Conservation (phyloP, 1,140 invertebrate species). For the Lepeophtheirus salmonis region DNA sequence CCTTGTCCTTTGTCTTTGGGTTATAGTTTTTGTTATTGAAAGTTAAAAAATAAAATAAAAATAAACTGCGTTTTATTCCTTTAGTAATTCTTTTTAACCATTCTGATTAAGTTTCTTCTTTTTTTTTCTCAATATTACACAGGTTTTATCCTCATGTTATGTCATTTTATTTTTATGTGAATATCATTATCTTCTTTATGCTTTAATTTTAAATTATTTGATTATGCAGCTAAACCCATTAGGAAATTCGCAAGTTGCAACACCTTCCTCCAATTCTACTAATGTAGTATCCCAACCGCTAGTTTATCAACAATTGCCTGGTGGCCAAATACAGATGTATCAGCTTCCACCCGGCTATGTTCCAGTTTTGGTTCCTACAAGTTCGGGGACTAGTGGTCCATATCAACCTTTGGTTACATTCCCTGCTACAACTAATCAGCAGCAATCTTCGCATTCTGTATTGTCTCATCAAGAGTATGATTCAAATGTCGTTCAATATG, state of each 20-base stretch:
- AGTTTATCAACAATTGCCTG: slow-evolving; percentile 5
- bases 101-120: too few species aligned
- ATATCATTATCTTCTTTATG: neutral
- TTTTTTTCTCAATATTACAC: too few species aligned
- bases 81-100: slow-evolving; percentile 1
- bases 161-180: neutral
- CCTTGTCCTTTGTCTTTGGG: neutral
- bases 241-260: neutral
- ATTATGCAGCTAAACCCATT: neutral
- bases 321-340: slow-evolving; percentile 4
- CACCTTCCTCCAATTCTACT: neutral
- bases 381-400: neutral
- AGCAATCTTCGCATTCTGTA: too few species aligned
- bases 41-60: too few species aligned
- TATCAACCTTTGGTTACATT: neutral
- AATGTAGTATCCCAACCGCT: neutral
- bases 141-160: too few species aligned
- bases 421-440: neutral
- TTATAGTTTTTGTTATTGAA: too few species aligned
- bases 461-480: too few species aligned
- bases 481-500: too few species aligned
- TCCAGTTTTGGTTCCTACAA: neutral
- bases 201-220: neutral
- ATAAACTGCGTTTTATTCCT: too few species aligned
- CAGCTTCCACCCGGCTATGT: neutral